Conservation (phyloP, 2,113 vertebrate species). For the Anthoscopus minutus region DNA sequence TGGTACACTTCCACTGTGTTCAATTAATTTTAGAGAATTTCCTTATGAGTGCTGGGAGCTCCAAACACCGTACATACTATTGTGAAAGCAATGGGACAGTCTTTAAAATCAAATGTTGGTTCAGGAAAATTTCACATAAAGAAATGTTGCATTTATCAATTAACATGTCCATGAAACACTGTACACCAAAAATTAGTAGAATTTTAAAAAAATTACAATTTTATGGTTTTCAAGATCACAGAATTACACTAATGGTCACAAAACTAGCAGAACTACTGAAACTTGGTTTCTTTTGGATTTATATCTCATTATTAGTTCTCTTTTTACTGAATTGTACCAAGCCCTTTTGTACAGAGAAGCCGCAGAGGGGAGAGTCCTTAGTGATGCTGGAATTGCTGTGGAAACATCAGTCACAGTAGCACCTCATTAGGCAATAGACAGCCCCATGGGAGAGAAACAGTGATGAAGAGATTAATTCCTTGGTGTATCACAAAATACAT, state of each 20-base stretch:
- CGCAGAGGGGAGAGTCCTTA: background rate
- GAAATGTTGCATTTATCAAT: background rate
- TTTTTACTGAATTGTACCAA: background rate
- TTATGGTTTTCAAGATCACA: background rate
- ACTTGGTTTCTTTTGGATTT: background rate
- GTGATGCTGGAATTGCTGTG: background rate
- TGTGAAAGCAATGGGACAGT: background rate
- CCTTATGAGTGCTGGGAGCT: background rate
- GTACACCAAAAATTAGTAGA: background rate
- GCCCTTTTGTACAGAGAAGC: background rate
- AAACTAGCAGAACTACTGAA: background rate
- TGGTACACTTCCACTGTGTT: background rate
- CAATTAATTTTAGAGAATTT: background rate
- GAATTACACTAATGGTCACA: background rate
- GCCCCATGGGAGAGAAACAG: background rate
- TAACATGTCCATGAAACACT: background rate
- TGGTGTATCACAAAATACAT: background rate
- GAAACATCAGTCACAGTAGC: background rate
- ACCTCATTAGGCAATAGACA: background rate
- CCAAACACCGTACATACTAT: background rate
- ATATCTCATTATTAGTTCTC: background rate
- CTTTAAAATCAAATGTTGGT: background rate
- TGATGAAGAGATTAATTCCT: background rate
- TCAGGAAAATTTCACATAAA: background rate
- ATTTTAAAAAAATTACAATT: background rate